Percentiles rank a stretch among this genome's conserved stretches.
These are phyloP conservation scores for Myotis daubentonii DNA, from an alignment of 2,797 vertebrate species.

Conservation along the genomic window DNA sequence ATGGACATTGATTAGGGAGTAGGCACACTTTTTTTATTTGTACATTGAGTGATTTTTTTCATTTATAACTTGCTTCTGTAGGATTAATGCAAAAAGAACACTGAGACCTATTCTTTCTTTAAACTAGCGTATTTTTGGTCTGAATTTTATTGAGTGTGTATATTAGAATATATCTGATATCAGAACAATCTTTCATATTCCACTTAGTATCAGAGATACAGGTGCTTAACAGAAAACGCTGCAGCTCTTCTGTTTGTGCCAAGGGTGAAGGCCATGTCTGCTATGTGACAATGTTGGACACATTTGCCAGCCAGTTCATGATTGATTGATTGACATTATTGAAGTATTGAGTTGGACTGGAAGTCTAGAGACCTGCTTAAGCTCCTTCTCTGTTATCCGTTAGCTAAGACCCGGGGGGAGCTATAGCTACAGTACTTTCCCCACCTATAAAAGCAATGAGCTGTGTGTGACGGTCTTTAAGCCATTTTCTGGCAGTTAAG, in stretches of 20 bases:
- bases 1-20: background rate
- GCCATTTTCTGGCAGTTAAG: background rate
- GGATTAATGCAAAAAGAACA: background rate
- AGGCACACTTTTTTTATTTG: background rate
- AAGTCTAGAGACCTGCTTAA: background rate
- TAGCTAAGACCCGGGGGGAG: background rate
- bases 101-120: slow-evolving; percentile 6
- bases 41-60: background rate
- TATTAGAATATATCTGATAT: background rate
- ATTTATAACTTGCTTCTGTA: background rate
- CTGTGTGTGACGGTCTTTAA: background rate
- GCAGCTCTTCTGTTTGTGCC: background rate
- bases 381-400: background rate
- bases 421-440: background rate
- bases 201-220: background rate
- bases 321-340: background rate
- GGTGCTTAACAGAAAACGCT: background rate
- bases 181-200: background rate
- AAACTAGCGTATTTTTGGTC: slow-evolving; percentile 10
- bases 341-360: background rate
- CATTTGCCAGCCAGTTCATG: background rate
- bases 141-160: background rate
- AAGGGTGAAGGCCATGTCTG: background rate
- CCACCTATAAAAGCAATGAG: background rate
- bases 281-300: background rate